Evolutionary conservation across 2,113 vertebrate species (phyloP).

Genomic region (Lanius ludovicianus): DNA sequence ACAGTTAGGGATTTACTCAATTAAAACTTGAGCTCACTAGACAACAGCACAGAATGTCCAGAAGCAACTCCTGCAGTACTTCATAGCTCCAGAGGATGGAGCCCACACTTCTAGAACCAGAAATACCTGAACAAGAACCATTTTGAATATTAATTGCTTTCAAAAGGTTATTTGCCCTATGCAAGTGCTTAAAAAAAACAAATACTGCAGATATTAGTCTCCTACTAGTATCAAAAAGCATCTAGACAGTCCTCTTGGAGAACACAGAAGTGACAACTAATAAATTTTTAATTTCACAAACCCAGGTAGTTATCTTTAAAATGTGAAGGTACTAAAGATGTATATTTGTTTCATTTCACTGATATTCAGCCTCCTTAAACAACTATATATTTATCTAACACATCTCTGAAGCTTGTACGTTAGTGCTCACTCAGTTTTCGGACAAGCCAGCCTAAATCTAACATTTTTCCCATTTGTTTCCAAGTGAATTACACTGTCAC

Average conservation of each 20-base stretch:
- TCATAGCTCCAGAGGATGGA: background rate
- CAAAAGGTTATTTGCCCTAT: background rate
- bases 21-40: background rate
- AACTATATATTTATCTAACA: background rate
- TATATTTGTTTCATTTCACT: background rate
- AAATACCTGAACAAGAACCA: background rate
- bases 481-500: background rate
- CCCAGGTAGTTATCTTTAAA: background rate
- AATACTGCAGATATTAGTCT: background rate
- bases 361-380: background rate
- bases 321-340: background rate
- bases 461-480: background rate
- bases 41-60: background rate
- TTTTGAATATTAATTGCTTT: background rate
- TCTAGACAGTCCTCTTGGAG: background rate
- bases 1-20: background rate
- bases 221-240: background rate
- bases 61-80: background rate
- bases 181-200: background rate
- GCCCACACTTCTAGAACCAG: background rate
- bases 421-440: background rate
- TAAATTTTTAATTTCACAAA: background rate
- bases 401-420: background rate
- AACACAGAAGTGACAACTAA: background rate
- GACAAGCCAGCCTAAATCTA: background rate